phyloP scores from a whole-genome alignment of 1,140 invertebrate genomes.

The Pemphigus obesinymphae region DNA sequence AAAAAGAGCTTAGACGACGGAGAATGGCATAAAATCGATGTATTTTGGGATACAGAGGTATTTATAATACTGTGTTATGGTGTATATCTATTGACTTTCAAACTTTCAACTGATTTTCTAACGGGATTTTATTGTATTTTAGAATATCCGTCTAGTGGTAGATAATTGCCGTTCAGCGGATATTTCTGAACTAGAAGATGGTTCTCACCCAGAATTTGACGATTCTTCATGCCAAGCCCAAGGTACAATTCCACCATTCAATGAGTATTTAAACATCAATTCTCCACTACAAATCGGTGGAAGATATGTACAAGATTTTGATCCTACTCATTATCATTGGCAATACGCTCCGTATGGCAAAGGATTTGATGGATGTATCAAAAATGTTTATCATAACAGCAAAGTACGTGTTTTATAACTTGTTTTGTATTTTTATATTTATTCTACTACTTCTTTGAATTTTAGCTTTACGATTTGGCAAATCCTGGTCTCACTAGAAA shows the following conservation, averaged over 20 bases:
- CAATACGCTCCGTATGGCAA: slow-evolving; percentile 79
- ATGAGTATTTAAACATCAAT: slow-evolving; percentile 95
- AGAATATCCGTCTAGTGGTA: slow-evolving; percentile 81
- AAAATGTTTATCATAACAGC: slow-evolving; percentile 92
- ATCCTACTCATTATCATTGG: slow-evolving; percentile 79
- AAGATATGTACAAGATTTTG: slow-evolving; percentile 77
- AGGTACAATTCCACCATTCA: slow-evolving; percentile 86
- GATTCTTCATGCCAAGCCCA: slow-evolving; percentile 81
- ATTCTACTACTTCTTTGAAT: background rate
- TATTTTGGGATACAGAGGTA: slow-evolving; percentile 90
- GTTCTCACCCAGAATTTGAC: slow-evolving; percentile 77
- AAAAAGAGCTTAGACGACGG: slow-evolving; percentile 84
- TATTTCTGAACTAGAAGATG: slow-evolving; percentile 81
- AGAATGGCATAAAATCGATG: slow-evolving; percentile 91
- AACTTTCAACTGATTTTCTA: no score
- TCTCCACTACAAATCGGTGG: slow-evolving; percentile 91
- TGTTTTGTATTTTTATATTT: no score
- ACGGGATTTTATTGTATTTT: slow-evolving; percentile 43
- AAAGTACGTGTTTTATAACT: slow-evolving; percentile 55
- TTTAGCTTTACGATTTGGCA: slow-evolving; percentile 85
- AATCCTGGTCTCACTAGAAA: slow-evolving; percentile 78
- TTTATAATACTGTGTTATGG: background rate
- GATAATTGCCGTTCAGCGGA: slow-evolving; percentile 85
- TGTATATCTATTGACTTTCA: no score
- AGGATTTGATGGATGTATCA: slow-evolving; percentile 91